A percentile compares a stretch with the other conserved stretches of the same genome.
phyloP scores from a whole-genome alignment of 2,888 invertebrate species.

The Rhagophthalmus giganteus region DNA sequence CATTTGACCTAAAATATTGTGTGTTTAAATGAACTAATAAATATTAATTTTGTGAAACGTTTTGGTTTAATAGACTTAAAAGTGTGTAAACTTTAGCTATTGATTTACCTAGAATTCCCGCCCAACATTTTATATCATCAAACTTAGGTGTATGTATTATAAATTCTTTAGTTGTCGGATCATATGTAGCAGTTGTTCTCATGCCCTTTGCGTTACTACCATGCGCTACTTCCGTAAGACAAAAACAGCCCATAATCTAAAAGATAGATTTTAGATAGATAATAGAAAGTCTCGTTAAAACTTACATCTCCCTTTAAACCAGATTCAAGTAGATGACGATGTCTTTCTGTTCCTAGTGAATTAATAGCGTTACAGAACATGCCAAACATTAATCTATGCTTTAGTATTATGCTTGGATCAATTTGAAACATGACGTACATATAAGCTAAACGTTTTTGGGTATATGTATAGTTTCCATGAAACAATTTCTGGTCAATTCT shows the following conservation, averaged over 20 bases:
- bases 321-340: background rate
- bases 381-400: too few species aligned
- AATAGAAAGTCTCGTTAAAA: background rate
- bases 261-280: background rate
- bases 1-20: conserved; percentile 69
- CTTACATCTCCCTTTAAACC: background rate
- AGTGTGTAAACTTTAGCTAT: too few species aligned
- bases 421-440: too few species aligned
- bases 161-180: conserved; percentile 70
- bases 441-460: too few species aligned
- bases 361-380: background rate
- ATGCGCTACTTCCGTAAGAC: conserved; percentile 87
- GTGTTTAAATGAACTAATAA: too few species aligned
- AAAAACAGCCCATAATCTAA: conserved; percentile 72
- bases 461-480: too few species aligned
- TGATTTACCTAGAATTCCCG: conserved; percentile 67
- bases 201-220: conserved; percentile 88
- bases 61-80: too few species aligned
- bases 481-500: too few species aligned
- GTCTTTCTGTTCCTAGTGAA: background rate
- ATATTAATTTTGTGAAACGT: too few species aligned
- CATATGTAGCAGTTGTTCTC: conserved; percentile 82
- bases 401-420: too few species aligned
- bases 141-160: conserved; percentile 74
- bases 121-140: conserved; percentile 84